Conservation (phyloP, 2,113 vertebrate species). For the Ammodytes marinus region DNA sequence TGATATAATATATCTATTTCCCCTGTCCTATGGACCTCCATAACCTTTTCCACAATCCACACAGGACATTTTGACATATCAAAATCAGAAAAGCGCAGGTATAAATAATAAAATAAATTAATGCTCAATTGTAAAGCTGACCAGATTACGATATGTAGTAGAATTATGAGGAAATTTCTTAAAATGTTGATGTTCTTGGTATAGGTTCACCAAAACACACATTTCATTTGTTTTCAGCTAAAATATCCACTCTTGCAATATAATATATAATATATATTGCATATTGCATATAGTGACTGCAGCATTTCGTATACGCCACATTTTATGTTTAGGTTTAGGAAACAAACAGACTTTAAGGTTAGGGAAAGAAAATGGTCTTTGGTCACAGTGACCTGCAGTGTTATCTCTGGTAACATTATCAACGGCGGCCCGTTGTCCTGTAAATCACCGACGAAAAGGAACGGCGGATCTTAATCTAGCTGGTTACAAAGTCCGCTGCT, state of each 20-base stretch:
- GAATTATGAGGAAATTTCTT: too few species aligned
- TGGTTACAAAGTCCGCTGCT: too few species aligned
- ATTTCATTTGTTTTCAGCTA: background rate
- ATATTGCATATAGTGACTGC: background rate
- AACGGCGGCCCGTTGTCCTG: too few species aligned
- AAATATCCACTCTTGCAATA: background rate
- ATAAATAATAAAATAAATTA: background rate
- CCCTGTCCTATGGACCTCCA: background rate
- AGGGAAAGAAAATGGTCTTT: background rate
- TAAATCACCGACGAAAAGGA: too few species aligned
- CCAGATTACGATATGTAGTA: too few species aligned
- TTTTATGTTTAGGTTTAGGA: background rate
- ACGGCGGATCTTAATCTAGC: too few species aligned
- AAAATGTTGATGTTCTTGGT: background rate
- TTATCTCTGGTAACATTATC: too few species aligned
- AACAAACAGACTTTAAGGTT: background rate
- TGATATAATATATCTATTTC: background rate
- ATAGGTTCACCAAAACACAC: too few species aligned
- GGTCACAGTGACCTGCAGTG: background rate
- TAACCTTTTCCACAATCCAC: background rate
- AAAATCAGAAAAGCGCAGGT: background rate
- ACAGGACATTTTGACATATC: background rate
- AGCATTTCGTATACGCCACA: background rate
- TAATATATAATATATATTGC: background rate
- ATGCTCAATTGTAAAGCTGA: too few species aligned